A percentile compares a stretch with the other conserved stretches of the same genome.
phyloP scores from a whole-genome alignment of 2,113 vertebrate species.

The Paradisaea rubra region DNA sequence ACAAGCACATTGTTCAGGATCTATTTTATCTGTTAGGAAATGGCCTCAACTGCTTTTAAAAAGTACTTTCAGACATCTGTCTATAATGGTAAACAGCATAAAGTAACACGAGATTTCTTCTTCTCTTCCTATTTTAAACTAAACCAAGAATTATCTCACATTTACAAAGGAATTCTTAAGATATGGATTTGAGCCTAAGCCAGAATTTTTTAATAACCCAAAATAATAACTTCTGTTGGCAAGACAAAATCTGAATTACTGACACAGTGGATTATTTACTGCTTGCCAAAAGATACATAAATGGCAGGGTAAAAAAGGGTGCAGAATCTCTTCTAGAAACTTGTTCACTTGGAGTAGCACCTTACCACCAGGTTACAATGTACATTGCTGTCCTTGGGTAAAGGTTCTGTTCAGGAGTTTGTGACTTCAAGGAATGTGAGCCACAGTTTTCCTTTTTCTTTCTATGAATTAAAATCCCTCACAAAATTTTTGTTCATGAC shows the following conservation, averaged over 20 bases:
- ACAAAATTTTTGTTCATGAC: neutral
- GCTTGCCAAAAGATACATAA: neutral
- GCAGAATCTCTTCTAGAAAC: neutral
- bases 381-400: neutral
- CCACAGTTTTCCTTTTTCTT: neutral
- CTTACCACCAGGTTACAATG: neutral
- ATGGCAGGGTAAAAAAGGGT: neutral
- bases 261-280: neutral
- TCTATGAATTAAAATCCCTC: neutral
- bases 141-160: neutral
- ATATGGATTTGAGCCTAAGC: rapidly evolving
- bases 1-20: neutral
- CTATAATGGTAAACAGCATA: neutral
- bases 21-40: neutral
- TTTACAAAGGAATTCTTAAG: neutral
- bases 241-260: neutral
- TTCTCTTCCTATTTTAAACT: neutral
- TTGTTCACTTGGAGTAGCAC: neutral
- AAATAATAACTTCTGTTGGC: neutral
- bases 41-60: neutral
- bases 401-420: neutral
- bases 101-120: neutral
- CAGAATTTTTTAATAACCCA: neutral
- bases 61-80: neutral
- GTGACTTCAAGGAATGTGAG: neutral